Evolutionary conservation across 2,888 invertebrate genomes (phyloP).

Genomic region (Caenorhabditis japonica): DNA sequence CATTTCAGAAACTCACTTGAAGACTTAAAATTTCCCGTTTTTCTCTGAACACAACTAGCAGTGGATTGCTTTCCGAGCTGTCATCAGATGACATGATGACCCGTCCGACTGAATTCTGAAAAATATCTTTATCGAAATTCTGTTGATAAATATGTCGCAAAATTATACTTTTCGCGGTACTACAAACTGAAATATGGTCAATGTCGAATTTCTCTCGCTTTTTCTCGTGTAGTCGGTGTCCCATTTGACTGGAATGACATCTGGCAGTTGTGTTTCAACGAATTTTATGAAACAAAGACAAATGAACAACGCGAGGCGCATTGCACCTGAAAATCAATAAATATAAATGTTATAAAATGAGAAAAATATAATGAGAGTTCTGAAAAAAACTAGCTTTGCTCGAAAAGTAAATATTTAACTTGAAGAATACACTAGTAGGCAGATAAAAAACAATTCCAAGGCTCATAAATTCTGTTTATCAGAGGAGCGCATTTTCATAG

Average conservation of each 20-base stretch:
- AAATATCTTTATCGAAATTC: neutral
- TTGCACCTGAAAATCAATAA: neutral
- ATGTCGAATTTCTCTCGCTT: conserved; percentile 18
- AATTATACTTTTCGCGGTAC: conserved; percentile 37
- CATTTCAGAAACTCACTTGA: conserved; percentile 37
- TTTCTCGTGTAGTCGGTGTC: conserved; percentile 21
- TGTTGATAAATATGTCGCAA: neutral
- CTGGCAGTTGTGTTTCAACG: conserved; percentile 1
- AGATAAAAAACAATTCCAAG: no score
- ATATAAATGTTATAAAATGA: no score
- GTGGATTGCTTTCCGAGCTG: conserved; percentile 32
- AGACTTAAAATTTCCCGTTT: conserved; percentile 53
- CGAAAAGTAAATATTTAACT: no score
- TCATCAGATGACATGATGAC: conserved; percentile 36
- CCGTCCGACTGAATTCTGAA: conserved; percentile 33
- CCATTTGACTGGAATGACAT: conserved; percentile 51
- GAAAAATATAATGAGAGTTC: no score
- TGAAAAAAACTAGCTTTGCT: no score
- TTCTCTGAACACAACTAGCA: conserved; percentile 60
- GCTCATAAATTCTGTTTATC: no score
- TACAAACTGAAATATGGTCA: conserved; percentile 43
- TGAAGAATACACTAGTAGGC: no score
- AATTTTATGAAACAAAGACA: conserved; percentile 17
- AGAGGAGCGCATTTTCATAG: no score
- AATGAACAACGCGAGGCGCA: neutral